Evolutionary conservation across 2,888 invertebrate genomes (phyloP).

Genomic region (Lepetodrilus schrolli): DNA sequence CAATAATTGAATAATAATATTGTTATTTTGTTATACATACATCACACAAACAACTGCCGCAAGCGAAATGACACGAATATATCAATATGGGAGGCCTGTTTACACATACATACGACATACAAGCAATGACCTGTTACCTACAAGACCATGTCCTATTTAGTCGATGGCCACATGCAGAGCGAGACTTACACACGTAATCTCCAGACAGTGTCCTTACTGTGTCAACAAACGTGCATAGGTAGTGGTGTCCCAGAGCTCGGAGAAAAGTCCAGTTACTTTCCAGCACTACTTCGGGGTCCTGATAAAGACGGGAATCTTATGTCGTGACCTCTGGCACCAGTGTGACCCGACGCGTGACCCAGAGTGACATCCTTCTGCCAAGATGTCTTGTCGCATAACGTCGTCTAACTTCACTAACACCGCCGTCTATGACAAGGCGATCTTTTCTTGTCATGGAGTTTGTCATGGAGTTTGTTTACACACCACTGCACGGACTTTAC

Average conservation of each 20-base stretch:
- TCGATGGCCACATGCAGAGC: too few relatives aligned
- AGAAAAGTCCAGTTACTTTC: not conserved
- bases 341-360: not conserved
- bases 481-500: not conserved
- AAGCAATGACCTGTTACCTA: not conserved
- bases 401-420: not conserved
- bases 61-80: too few relatives aligned
- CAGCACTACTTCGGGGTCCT: not conserved
- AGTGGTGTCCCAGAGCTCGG: not conserved
- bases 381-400: constrained; percentile 8
- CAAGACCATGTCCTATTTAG: too few relatives aligned
- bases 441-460: not conserved
- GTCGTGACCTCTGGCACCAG: not conserved
- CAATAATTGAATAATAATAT: too few relatives aligned
- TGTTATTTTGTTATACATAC: too few relatives aligned
- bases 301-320: not conserved
- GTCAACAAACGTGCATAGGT: constrained; percentile 2
- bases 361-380: not conserved
- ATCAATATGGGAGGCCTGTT: too few relatives aligned
- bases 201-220: not conserved
- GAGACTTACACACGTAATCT: not conserved
- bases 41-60: too few relatives aligned
- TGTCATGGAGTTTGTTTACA: not conserved
- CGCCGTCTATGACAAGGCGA: not conserved
- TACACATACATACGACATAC: too few relatives aligned